These are phyloP conservation scores for Hyperoplus immaculatus DNA, from an alignment of 2,797 vertebrate genomes.

Conservation along the genomic window DNA sequence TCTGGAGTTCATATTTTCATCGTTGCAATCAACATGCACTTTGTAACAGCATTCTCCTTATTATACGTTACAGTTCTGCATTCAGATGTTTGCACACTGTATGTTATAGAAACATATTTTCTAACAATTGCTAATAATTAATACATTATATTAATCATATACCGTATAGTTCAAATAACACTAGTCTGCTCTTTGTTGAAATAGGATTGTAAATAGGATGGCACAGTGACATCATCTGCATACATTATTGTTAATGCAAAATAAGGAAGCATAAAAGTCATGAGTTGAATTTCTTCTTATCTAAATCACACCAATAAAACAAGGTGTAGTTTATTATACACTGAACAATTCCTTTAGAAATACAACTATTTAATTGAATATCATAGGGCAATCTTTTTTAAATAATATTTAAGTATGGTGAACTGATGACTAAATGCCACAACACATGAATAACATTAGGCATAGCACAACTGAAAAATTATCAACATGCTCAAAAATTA, in stretches of 20 bases:
- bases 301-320: too few relatives aligned
- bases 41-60: background rate
- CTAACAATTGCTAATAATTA: background rate
- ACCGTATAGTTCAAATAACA: background rate
- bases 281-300: background rate
- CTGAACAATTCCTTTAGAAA: too few relatives aligned
- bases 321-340: too few relatives aligned
- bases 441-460: background rate
- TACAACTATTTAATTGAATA: too few relatives aligned
- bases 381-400: too few relatives aligned
- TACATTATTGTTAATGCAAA: background rate
- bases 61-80: slow-evolving; percentile 6
- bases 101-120: background rate
- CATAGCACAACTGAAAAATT: background rate
- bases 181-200: background rate
- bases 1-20: slow-evolving; percentile 43
- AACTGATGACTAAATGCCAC: background rate
- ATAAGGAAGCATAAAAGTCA: background rate
- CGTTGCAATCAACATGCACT: slow-evolving; percentile 15
- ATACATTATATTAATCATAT: too few relatives aligned
- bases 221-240: slow-evolving; percentile 2
- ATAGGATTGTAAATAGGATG: background rate
- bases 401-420: too few relatives aligned
- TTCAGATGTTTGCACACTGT: background rate
- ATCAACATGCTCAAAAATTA: background rate